phyloP scores from a whole-genome alignment of 2,888 invertebrate genomes.

The Stramonita haemastoma region DNA sequence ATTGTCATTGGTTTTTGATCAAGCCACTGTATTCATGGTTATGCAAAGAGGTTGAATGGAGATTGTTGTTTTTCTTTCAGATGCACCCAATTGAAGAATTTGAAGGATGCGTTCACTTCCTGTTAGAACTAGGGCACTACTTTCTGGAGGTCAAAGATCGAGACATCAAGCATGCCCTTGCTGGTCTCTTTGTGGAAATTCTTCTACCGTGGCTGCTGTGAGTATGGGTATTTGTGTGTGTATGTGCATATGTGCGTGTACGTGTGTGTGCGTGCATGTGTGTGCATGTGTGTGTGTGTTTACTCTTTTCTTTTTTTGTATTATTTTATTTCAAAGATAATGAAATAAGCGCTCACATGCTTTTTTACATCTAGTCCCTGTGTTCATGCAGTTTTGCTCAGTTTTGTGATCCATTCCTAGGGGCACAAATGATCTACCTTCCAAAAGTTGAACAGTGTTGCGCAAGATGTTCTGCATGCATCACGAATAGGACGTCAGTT shows the following conservation, averaged over 20 bases:
- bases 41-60: too few relatives aligned
- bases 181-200: slow-evolving; percentile 98
- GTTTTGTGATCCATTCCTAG: too few relatives aligned
- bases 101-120: slow-evolving; percentile 98
- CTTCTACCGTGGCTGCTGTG: slow-evolving; percentile 98
- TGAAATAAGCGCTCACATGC: too few relatives aligned
- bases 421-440: too few relatives aligned
- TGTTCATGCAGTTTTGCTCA: too few relatives aligned
- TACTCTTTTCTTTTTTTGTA: background rate
- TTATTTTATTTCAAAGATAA: too few relatives aligned
- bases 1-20: too few relatives aligned
- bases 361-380: too few relatives aligned
- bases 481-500: too few relatives aligned
- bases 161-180: slow-evolving; percentile 97
- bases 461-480: too few relatives aligned
- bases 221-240: slow-evolving; percentile 72
- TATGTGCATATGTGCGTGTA: slow-evolving; percentile 12
- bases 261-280: background rate
- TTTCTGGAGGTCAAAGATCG: slow-evolving; percentile 98
- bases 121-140: slow-evolving; percentile 98
- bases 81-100: slow-evolving; percentile 99
- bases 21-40: too few relatives aligned
- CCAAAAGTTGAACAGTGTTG: too few relatives aligned
- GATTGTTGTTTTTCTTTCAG: slow-evolving; percentile 76
- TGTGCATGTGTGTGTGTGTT: background rate